phyloP scores from a whole-genome alignment of 2,888 invertebrate genomes.

The Cepaea hortensis region DNA sequence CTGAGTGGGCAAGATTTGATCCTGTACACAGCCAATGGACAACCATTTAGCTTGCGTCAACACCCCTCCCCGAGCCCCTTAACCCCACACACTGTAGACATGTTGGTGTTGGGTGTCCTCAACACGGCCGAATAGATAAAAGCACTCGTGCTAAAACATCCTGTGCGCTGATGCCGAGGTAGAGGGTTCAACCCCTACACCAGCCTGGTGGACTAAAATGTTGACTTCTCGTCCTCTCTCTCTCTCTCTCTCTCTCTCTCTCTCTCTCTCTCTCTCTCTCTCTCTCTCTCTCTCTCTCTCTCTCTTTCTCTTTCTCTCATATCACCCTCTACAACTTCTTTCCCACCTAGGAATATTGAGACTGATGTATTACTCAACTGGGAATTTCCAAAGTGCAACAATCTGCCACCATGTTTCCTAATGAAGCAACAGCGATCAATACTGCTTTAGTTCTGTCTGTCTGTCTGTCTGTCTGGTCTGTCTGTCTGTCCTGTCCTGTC shows the following conservation, averaged over 20 bases:
- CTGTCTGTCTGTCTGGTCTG: slow-evolving; percentile 15
- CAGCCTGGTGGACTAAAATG: too few relatives aligned
- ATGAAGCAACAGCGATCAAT: background rate
- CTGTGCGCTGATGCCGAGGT: too few relatives aligned
- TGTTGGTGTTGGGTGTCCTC: too few relatives aligned
- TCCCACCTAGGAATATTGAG: background rate
- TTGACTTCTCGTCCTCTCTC: background rate
- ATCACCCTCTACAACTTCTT: background rate
- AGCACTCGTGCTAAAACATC: too few relatives aligned
- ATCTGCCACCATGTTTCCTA: background rate
- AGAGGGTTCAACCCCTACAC: too few relatives aligned
- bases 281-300: slow-evolving; percentile 33
- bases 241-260: slow-evolving; percentile 21
- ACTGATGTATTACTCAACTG: too few relatives aligned
- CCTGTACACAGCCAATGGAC: too few relatives aligned
- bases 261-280: slow-evolving; percentile 29
- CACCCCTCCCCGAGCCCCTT: too few relatives aligned
- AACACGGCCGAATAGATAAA: too few relatives aligned
- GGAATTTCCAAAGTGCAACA: background rate
- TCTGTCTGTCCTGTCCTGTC: background rate
- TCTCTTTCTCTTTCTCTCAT: slow-evolving; percentile 3
- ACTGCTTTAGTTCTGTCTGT: background rate
- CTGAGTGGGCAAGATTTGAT: too few relatives aligned
- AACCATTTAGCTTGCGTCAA: too few relatives aligned
- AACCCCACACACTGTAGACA: too few relatives aligned